Conservation (phyloP, 2,113 vertebrate genomes). For the Raja brachyura region DNA sequence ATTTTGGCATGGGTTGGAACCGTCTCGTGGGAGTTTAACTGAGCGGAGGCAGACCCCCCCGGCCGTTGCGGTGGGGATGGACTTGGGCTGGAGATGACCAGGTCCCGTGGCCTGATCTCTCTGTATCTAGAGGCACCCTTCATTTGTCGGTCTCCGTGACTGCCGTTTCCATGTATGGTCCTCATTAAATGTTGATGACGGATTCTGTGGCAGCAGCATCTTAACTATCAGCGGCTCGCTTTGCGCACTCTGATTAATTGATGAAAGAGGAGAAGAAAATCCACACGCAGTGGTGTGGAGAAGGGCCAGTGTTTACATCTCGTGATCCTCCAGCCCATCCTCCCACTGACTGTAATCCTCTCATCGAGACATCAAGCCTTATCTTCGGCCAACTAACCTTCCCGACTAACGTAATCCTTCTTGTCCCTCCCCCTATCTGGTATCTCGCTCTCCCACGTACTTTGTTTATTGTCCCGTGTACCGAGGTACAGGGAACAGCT, state of each 20-base stretch:
- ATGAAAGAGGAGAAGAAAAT: not conserved
- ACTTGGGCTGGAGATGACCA: not conserved
- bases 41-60: not conserved
- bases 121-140: no score
- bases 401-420: no score
- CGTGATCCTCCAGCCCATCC: not conserved
- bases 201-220: not conserved
- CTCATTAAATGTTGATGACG: conserved; percentile 33
- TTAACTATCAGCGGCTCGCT: not conserved
- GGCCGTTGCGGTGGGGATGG: no score
- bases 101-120: not conserved
- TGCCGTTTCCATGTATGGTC: not conserved
- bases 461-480: no score
- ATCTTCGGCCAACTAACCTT: not conserved
- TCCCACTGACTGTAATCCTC: not conserved
- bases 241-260: conserved; percentile 23
- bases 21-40: not conserved
- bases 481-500: no score
- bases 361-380: not conserved
- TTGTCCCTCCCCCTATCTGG: no score
- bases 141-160: not conserved
- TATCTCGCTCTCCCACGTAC: no score
- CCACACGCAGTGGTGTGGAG: not conserved
- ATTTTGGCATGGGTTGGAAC: not conserved
- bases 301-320: no score